A percentile compares a stretch with the other conserved stretches of the same genome.
These are phyloP conservation scores for Lepus europaeus DNA, from an alignment of 2,113 vertebrate genomes.

Conservation along the genomic window DNA sequence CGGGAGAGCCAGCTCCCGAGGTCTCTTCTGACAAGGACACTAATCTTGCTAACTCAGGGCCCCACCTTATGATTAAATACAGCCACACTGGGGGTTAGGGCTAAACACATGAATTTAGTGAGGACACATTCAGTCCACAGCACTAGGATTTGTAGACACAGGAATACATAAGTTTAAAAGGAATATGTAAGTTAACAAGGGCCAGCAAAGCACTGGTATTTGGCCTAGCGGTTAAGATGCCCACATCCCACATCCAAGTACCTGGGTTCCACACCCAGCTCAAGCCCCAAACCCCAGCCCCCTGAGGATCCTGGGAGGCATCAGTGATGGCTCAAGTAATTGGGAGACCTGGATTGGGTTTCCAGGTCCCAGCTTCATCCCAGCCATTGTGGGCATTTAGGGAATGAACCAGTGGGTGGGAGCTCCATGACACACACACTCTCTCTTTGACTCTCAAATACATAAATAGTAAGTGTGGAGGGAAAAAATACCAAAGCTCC, in stretches of 20 bases:
- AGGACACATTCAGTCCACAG: neutral
- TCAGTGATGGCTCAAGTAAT: no score
- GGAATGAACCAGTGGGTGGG: no score
- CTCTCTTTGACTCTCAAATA: no score
- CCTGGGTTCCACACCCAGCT: no score
- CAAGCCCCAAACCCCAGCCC: no score
- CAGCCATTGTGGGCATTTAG: no score
- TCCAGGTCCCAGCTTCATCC: no score
- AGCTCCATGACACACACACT: no score
- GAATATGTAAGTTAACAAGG: neutral
- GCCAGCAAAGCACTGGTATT: neutral
- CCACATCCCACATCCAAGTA: no score
- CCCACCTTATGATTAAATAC: neutral
- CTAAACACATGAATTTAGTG: neutral
- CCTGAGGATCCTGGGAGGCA: no score
- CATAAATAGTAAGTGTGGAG: neutral
- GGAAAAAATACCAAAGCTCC: neutral
- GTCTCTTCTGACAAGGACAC: neutral
- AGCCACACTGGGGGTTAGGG: neutral
- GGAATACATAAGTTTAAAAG: neutral
- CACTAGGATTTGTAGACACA: neutral
- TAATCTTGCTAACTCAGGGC: neutral
- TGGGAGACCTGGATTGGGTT: no score
- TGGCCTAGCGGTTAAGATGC: no score
- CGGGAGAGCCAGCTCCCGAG: neutral